Evolutionary conservation across 2,113 vertebrate species (phyloP).

Genomic region (Hyaena hyaena): DNA sequence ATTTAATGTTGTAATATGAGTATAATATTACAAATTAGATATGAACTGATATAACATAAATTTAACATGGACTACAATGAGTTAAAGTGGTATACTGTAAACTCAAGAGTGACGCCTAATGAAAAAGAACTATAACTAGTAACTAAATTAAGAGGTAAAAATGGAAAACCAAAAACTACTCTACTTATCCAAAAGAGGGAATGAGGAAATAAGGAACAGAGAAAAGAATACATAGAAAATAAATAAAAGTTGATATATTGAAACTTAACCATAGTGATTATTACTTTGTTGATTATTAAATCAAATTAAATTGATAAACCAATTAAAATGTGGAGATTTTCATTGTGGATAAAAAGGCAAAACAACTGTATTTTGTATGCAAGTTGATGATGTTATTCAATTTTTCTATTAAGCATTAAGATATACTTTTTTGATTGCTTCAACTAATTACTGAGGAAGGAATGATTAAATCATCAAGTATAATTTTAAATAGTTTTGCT

Average conservation of each 20-base stretch:
- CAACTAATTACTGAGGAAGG: background rate
- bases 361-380: background rate
- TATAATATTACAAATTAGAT: background rate
- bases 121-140: background rate
- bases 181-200: background rate
- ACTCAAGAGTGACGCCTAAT: background rate
- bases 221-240: background rate
- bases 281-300: background rate
- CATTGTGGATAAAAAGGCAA: background rate
- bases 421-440: background rate
- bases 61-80: background rate
- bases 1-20: background rate
- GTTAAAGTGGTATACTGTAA: background rate
- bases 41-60: background rate
- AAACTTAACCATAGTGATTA: background rate
- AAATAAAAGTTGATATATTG: background rate
- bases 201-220: background rate
- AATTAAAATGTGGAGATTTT: background rate
- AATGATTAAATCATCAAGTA: background rate
- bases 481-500: background rate
- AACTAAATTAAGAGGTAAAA: background rate
- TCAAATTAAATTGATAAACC: background rate
- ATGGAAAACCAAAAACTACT: background rate
- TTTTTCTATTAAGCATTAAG: background rate
- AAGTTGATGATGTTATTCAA: background rate